A percentile compares a stretch with the other conserved stretches of the same genome.
Conservation (phyloP, 2,797 vertebrate species). For the Anabas testudineus region DNA sequence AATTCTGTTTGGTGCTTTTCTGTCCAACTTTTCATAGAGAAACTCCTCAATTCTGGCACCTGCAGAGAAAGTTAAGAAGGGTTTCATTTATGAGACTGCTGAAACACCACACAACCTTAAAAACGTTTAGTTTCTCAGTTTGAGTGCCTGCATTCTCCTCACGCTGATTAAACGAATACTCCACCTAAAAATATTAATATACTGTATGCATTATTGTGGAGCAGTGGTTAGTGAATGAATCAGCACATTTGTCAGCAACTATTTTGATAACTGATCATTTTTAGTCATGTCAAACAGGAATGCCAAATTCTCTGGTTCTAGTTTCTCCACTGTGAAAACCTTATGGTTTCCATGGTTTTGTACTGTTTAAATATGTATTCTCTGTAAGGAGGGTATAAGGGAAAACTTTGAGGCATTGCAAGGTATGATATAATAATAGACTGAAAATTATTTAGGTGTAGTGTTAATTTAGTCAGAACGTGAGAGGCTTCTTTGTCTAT, state of each 20-base stretch:
- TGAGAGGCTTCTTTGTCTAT: constrained; percentile 10
- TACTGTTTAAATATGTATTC: no score
- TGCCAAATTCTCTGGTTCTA: no score
- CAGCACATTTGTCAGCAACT: no score
- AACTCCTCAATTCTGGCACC: constrained; percentile 96
- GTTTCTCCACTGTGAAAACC: no score
- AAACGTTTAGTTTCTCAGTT: neutral
- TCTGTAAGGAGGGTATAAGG: neutral
- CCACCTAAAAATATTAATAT: constrained; percentile 12
- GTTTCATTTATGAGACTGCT: neutral
- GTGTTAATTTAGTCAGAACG: constrained; percentile 9
- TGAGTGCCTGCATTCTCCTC: neutral
- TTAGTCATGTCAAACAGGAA: no score
- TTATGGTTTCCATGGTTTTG: no score
- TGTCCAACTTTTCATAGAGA: constrained; percentile 95
- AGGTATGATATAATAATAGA: neutral
- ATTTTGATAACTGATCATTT: no score
- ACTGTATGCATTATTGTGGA: neutral
- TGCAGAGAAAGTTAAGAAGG: constrained; percentile 44
- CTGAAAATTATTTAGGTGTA: neutral
- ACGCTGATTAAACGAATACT: constrained; percentile 5
- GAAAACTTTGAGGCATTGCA: neutral
- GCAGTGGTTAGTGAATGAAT: neutral
- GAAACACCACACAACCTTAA: neutral
- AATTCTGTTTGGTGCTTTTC: constrained; percentile 91